phyloP scores from a whole-genome alignment of 2,797 vertebrate species.

The Artibeus lituratus region DNA sequence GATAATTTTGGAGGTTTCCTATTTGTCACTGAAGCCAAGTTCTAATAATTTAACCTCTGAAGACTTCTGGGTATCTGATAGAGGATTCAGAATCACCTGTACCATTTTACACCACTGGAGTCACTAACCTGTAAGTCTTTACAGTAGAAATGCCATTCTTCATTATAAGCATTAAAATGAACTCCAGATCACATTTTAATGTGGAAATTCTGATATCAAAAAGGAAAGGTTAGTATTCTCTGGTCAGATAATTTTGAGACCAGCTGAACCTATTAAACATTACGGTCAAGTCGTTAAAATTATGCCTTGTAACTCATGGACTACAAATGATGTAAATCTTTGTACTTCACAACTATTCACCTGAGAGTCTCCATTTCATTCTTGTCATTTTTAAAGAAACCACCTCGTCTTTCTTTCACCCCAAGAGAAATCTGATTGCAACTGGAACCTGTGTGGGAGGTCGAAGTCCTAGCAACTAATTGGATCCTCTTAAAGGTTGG shows the following conservation, averaged over 20 bases:
- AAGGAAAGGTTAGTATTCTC: slow-evolving; percentile 43
- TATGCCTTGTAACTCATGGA: slow-evolving; percentile 7
- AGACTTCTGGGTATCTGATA: neutral
- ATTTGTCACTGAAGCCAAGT: neutral
- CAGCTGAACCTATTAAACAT: slow-evolving; percentile 52
- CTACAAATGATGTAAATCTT: slow-evolving; percentile 2
- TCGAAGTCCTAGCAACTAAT: slow-evolving; percentile 69
- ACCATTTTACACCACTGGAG: neutral
- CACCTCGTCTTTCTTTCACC: slow-evolving; percentile 45
- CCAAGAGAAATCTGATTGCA: slow-evolving; percentile 66
- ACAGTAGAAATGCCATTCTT: neutral
- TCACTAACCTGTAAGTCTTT: neutral
- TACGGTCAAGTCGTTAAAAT: slow-evolving; percentile 55
- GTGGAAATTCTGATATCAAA: slow-evolving; percentile 38
- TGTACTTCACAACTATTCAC: slow-evolving; percentile 52
- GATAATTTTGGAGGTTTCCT: neutral
- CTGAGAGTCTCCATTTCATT: slow-evolving; percentile 47
- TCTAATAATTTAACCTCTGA: neutral
- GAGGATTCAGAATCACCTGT: neutral
- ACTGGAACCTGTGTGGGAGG: slow-evolving; percentile 63
- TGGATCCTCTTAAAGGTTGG: slow-evolving; percentile 74
- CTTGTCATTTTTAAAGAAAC: slow-evolving; percentile 61
- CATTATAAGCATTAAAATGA: slow-evolving; percentile 46
- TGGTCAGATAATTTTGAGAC: slow-evolving; percentile 52
- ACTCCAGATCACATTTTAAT: slow-evolving; percentile 37